Evolutionary conservation across 2,797 vertebrate species (phyloP).

Genomic region (Philypnodon macrostomus): DNA sequence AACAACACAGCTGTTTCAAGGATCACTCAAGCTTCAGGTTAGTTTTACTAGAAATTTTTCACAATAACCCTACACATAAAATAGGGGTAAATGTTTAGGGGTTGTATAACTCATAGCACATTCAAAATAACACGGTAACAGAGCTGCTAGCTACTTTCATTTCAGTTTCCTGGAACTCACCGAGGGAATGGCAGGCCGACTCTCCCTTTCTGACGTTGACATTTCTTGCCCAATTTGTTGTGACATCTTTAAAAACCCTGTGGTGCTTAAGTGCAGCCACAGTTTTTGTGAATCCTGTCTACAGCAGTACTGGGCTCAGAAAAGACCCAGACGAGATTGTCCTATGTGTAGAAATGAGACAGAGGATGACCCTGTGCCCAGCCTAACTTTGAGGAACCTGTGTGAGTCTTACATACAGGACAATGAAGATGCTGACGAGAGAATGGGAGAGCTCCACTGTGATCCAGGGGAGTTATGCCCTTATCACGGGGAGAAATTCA

Average conservation of each 20-base stretch:
- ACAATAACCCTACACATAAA: background rate
- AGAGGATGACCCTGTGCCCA: slow-evolving; percentile 66
- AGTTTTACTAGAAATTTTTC: slow-evolving; percentile 16
- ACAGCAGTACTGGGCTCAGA: slow-evolving; percentile 79
- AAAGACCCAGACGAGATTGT: slow-evolving; percentile 52
- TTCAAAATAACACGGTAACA: background rate
- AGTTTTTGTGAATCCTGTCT: slow-evolving; percentile 80
- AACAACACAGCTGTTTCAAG: background rate
- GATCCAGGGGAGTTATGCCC: slow-evolving; percentile 56
- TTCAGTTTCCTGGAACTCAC: background rate
- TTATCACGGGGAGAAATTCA: slow-evolving; percentile 69
- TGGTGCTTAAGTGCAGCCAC: slow-evolving; percentile 83
- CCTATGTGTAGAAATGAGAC: slow-evolving; percentile 63
- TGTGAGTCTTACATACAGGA: slow-evolving; percentile 64
- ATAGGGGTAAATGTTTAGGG: background rate
- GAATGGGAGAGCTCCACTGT: slow-evolving; percentile 19
- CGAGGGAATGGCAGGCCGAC: slow-evolving; percentile 57
- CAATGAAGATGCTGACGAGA: background rate
- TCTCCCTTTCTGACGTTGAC: slow-evolving; percentile 58
- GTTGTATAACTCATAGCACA: background rate
- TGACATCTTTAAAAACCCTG: slow-evolving; percentile 79
- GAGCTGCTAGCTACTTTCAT: slow-evolving; percentile 27
- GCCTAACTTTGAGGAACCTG: slow-evolving; percentile 72
- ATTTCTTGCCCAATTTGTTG: slow-evolving; percentile 77
- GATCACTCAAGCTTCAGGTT: slow-evolving; percentile 24